phyloP scores from a whole-genome alignment of 2,113 vertebrate genomes.

The Cyanistes caeruleus region DNA sequence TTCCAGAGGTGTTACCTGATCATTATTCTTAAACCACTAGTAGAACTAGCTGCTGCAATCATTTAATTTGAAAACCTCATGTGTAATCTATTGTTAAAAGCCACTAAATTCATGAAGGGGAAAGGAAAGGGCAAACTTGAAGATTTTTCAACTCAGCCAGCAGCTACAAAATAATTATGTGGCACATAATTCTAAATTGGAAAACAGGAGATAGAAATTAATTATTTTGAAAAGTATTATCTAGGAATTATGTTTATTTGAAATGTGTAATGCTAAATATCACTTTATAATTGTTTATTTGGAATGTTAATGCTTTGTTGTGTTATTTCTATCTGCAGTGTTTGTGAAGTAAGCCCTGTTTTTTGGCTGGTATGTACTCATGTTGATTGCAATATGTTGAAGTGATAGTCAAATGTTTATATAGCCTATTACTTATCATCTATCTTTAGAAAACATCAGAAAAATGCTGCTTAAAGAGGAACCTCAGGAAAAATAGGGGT shows the following conservation, averaged over 20 bases:
- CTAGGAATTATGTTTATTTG: neutral
- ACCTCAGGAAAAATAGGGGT: neutral
- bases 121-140: neutral
- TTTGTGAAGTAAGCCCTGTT: neutral
- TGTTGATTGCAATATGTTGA: neutral
- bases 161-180: neutral
- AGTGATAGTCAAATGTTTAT: neutral
- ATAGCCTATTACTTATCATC: neutral
- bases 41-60: neutral
- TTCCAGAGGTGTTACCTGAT: neutral
- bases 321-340: neutral
- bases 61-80: neutral
- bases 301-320: neutral
- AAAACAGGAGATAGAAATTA: neutral
- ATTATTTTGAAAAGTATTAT: neutral
- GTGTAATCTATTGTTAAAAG: neutral
- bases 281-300: neutral
- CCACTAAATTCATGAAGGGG: neutral
- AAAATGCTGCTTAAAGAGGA: neutral
- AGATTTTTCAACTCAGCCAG: neutral
- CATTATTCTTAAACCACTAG: neutral
- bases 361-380: neutral
- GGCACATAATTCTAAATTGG: neutral
- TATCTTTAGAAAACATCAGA: neutral
- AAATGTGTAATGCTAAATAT: neutral